phyloP scores from a whole-genome alignment of 2,113 vertebrate species.

The Pomatostomus ruficeps region DNA sequence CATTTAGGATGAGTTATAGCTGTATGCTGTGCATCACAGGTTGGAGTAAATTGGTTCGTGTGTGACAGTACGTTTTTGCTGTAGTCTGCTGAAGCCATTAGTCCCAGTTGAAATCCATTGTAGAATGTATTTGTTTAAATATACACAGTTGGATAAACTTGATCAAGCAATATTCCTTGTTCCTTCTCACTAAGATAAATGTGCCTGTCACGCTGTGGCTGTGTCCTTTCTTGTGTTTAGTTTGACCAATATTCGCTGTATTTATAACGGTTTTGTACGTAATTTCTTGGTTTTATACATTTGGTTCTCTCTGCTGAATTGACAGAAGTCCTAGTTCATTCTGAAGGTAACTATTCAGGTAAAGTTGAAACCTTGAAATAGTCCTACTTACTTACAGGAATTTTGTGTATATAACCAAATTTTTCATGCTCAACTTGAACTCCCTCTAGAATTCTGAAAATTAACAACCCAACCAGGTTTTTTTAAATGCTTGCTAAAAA shows the following conservation, averaged over 20 bases:
- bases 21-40: background rate
- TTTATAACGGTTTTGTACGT: background rate
- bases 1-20: background rate
- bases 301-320: background rate
- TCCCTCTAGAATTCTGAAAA: background rate
- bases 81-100: background rate
- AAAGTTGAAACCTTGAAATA: background rate
- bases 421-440: background rate
- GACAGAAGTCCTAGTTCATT: background rate
- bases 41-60: background rate
- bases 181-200: background rate
- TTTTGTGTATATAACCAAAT: background rate
- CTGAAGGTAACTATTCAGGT: background rate
- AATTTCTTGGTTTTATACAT: background rate
- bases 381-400: background rate
- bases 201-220: background rate
- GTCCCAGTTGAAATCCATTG: background rate
- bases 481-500: background rate
- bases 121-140: background rate
- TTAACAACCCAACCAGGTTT: background rate
- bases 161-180: background rate
- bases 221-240: background rate
- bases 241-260: background rate
- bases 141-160: background rate
- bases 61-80: background rate